Conservation (phyloP, 1,140 invertebrate species). For the Lepidotrigona ventralis region DNA sequence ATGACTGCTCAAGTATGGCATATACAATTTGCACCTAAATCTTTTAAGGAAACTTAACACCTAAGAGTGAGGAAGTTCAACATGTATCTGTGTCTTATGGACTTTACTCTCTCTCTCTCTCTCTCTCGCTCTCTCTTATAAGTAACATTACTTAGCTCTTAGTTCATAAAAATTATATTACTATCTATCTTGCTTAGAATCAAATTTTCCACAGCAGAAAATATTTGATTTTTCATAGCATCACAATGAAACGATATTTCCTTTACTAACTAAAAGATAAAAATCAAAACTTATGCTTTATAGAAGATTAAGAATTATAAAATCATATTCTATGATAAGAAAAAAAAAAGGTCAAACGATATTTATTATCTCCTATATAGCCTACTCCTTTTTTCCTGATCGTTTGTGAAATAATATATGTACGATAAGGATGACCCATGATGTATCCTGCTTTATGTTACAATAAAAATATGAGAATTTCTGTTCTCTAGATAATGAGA, state of each 20-base stretch:
- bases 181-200: constrained; percentile 4
- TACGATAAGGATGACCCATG: neutral
- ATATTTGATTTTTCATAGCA: constrained; percentile 1
- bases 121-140: neutral
- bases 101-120: neutral
- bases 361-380: neutral
- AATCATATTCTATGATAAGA: neutral
- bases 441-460: neutral
- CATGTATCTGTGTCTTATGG: neutral
- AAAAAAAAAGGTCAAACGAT: neutral
- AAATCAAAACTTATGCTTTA: neutral
- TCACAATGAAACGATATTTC: constrained; percentile 15
- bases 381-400: neutral
- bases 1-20: constrained; percentile 3
- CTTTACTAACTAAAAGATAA: neutral
- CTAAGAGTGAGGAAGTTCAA: constrained; percentile 1
- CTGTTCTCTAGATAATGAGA: neutral
- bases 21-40: constrained; percentile 16
- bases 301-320: neutral
- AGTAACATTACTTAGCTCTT: constrained; percentile 7
- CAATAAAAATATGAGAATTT: neutral
- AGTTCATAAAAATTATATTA: neutral
- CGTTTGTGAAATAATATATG: neutral
- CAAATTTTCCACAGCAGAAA: neutral
- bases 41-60: constrained; percentile 13